Base-by-base conservation (phyloP, 2,797 vertebrate genomes). In the Pagetopsis macropterus region DNA sequence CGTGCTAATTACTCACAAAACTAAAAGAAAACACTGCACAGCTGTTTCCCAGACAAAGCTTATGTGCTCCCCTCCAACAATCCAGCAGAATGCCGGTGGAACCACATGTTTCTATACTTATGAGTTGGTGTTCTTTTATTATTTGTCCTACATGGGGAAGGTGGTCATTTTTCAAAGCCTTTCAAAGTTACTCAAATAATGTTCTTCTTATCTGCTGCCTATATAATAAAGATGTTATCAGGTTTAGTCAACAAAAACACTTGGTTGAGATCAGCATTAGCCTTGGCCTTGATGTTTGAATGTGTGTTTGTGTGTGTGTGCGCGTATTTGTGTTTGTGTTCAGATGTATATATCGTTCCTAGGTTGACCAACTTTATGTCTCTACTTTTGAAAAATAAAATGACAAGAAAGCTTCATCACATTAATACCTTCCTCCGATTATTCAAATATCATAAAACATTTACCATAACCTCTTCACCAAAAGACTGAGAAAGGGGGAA, bases 41-140 rank as follows among this genome's bases (percentile, higher is more conserved):
- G 84, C 71, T 88, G 81, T 82, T 87, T 71, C 66, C 33, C 58
- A 87, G 64, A 63, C 49, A 63, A 63, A 70, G 48, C 70, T 62
- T 67, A 74, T 81, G 83, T 57, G 23, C 37, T 33, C 52, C 66
- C 80, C 60, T 79, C 48, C 23, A 82, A 84, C 62, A 60, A 43
- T 79, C 21, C 27, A 72, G 54, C 21, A n/a, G 1, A 3, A 84
- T 21, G 50, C 5, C 6, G 31, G 48, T 48, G 71, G n/a, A 64
- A 54, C 72, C 12, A 37, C 27, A 43, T 65, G 15, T 70, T 80
- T 60, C n/a, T 68, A 9, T 62, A 55, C 43, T 62, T 33, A 54
- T 13, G 7, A 61, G n/a, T 12, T 75, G 23, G 19, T 46, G 17
- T 73, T 59, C 45, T 78, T 57, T 10, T 48, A 13, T 55, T 40